A percentile compares a stretch with the other conserved stretches of the same genome.
Evolutionary conservation across 2,888 invertebrate genomes (phyloP).

Genomic region (Abrostola tripartita): DNA sequence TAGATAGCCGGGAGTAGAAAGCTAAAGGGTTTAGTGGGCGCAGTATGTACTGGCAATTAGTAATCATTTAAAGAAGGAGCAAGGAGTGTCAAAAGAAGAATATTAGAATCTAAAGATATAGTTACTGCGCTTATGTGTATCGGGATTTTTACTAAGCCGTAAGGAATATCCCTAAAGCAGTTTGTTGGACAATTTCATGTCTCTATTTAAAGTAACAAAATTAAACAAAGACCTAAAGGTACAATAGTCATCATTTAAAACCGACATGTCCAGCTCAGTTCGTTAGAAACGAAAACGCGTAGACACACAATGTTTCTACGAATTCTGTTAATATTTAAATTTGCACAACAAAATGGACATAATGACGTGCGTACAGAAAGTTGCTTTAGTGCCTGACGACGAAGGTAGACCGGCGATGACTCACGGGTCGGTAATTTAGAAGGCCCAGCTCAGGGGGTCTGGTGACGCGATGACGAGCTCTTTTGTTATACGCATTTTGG

Average conservation of each 20-base stretch:
- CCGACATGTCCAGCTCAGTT: slow-evolving; percentile 10
- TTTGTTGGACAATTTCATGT: not conserved
- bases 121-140: too few relatives aligned
- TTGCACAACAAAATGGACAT: slow-evolving; percentile 49
- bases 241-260: slow-evolving; percentile 11
- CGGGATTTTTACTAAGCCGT: too few relatives aligned
- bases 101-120: too few relatives aligned
- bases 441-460: slow-evolving; percentile 40
- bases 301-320: slow-evolving; percentile 38
- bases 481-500: slow-evolving; percentile 18
- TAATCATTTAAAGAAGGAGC: too few relatives aligned
- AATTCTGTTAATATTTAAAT: slow-evolving; percentile 51
- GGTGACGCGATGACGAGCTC: slow-evolving; percentile 28
- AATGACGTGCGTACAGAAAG: slow-evolving; percentile 54
- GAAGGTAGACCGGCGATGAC: slow-evolving; percentile 51
- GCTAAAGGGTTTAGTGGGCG: too few relatives aligned
- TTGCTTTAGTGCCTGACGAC: slow-evolving; percentile 43
- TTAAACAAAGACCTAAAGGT: not conserved
- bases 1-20: too few relatives aligned
- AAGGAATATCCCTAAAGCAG: not conserved
- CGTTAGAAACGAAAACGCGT: slow-evolving; percentile 32
- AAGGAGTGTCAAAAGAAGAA: too few relatives aligned
- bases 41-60: too few relatives aligned
- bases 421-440: slow-evolving; percentile 51
- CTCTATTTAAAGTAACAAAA: not conserved